A percentile compares a stretch with the other conserved stretches of the same genome.
These are phyloP conservation scores for Agrochola litura DNA, from an alignment of 2,888 invertebrate genomes.

Conservation along the genomic window DNA sequence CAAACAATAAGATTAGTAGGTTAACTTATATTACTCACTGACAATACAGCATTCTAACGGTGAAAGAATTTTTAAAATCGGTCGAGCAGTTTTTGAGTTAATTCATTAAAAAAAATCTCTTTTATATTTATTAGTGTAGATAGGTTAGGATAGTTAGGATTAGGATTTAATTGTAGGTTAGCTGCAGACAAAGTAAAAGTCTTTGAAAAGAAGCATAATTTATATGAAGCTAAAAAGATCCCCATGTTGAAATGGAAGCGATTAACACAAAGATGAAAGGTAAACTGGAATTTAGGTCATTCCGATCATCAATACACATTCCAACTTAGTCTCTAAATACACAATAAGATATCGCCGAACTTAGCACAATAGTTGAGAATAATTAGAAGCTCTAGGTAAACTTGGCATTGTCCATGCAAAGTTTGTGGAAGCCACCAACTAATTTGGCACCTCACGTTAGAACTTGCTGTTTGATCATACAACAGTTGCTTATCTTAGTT, in stretches of 20 bases:
- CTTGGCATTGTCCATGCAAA: conserved; percentile 60
- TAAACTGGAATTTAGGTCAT: conserved; percentile 11
- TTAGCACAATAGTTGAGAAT: conserved; percentile 56
- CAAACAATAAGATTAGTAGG: too few relatives aligned
- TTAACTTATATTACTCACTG: too few relatives aligned
- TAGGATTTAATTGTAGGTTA: too few relatives aligned
- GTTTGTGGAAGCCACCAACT: conserved; percentile 56
- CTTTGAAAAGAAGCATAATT: background rate
- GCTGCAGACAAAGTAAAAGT: too few relatives aligned
- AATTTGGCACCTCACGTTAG: conserved; percentile 62
- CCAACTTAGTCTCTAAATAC: conserved; percentile 3
- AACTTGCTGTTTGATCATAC: conserved; percentile 45
- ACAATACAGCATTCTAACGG: too few relatives aligned
- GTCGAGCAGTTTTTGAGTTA: too few relatives aligned
- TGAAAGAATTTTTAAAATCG: too few relatives aligned
- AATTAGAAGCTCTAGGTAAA: conserved; percentile 63
- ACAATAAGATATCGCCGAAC: conserved; percentile 51
- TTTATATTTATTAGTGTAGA: too few relatives aligned
- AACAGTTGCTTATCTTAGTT: conserved; percentile 47
- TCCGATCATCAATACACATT: conserved; percentile 34
- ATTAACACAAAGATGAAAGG: background rate
- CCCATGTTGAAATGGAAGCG: background rate
- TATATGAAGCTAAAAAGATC: background rate
- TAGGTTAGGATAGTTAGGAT: too few relatives aligned
- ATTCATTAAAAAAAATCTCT: too few relatives aligned